A percentile compares a stretch with the other conserved stretches of the same genome.
Evolutionary conservation across 2,888 invertebrate species (phyloP).

Genomic region (Imbricaverruca yamaguchii): DNA sequence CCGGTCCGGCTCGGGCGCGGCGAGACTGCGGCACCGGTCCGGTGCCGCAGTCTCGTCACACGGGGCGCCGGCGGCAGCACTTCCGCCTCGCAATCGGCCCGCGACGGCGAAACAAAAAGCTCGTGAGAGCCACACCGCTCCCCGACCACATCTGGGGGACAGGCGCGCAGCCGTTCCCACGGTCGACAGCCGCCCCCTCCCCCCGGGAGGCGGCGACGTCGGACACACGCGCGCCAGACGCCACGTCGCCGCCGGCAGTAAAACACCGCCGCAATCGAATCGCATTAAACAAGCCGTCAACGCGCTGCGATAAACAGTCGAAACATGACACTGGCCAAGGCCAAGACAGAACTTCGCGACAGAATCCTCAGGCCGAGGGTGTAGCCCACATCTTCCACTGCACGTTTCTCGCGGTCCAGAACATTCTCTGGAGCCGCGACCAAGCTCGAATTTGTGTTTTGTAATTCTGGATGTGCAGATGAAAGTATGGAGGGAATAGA

Average conservation of each 20-base stretch:
- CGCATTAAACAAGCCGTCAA: background rate
- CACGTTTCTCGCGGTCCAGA: no score
- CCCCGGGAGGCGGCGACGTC: background rate
- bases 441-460: no score
- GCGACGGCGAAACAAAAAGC: background rate
- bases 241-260: background rate
- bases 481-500: no score
- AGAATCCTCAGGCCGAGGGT: no score
- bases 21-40: no score
- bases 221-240: background rate
- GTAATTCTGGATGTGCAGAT: no score
- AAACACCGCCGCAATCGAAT: background rate
- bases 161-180: slow-evolving; percentile 2
- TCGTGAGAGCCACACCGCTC: background rate
- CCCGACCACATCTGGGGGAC: slow-evolving; percentile 14
- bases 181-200: background rate
- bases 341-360: background rate
- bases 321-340: background rate
- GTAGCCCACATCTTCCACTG: no score
- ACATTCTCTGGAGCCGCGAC: no score
- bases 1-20: no score
- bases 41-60: no score
- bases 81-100: background rate
- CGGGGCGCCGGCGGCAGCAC: background rate
- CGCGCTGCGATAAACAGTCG: background rate